Evolutionary conservation across 2,888 invertebrate species (phyloP).

Genomic region (Hyalella azteca): DNA sequence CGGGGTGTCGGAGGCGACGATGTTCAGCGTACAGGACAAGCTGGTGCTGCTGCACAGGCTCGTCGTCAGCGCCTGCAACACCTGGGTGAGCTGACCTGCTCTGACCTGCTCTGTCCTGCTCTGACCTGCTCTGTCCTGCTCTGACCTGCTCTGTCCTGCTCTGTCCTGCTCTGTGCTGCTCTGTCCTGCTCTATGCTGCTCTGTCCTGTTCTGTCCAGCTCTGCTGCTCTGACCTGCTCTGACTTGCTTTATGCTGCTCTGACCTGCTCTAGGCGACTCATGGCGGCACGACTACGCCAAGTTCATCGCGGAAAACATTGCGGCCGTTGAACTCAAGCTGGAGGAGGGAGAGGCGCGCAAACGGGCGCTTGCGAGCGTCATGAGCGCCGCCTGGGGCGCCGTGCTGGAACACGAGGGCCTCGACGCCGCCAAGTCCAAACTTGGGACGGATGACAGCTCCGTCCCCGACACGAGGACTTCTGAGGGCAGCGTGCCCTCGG

Average conservation of each 20-base stretch:
- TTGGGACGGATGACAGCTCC: no score
- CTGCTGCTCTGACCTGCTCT: no score
- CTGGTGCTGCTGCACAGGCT: conserved; percentile 71
- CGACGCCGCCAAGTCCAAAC: background rate
- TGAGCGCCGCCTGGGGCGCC: background rate
- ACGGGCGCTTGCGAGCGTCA: background rate
- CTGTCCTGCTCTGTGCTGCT: no score
- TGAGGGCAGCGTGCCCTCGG: no score
- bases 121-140: no score
- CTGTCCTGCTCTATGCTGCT: no score
- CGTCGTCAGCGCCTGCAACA: conserved; percentile 73
- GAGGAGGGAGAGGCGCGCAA: background rate
- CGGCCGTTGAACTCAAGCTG: background rate
- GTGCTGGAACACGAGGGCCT: background rate
- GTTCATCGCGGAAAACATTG: background rate
- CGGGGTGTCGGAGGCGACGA: background rate
- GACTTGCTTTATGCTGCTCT: no score
- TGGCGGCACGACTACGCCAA: background rate
- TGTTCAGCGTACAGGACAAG: conserved; percentile 68
- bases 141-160: no score
- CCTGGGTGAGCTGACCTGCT: conserved; percentile 70
- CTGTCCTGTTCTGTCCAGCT: no score
- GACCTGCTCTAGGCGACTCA: background rate
- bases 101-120: no score
- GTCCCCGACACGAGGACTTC: no score